Evolutionary conservation across 1,140 invertebrate genomes (phyloP).

Genomic region (Acromyrmex heyeri): DNA sequence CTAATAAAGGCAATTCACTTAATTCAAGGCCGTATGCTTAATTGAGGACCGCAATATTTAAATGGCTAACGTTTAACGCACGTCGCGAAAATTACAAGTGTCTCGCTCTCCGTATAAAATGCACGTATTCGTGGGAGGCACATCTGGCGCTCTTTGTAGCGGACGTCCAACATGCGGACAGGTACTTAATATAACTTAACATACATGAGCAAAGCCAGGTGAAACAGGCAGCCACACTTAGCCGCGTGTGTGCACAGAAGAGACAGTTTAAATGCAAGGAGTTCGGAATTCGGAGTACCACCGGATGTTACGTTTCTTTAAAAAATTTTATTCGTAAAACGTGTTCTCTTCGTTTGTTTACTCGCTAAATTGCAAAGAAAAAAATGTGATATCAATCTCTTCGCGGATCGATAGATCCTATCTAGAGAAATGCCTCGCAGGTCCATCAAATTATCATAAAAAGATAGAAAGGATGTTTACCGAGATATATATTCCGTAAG

Average conservation of each 20-base stretch:
- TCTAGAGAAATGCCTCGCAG: background rate
- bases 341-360: background rate
- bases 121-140: constrained; percentile 23
- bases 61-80: constrained; percentile 12
- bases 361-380: background rate
- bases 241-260: background rate
- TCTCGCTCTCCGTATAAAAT: background rate
- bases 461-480: background rate
- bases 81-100: constrained; percentile 26
- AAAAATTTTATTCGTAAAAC: background rate
- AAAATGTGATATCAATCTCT: background rate
- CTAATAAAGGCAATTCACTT: constrained; percentile 41
- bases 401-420: constrained; percentile 22
- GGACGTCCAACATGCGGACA: constrained; percentile 31
- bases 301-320: background rate
- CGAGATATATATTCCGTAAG: background rate
- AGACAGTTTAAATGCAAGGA: background rate
- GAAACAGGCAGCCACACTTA: background rate
- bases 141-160: constrained; percentile 39
- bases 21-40: constrained; percentile 26
- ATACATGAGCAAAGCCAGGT: constrained; percentile 2
- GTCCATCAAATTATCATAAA: constrained; percentile 14
- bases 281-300: background rate
- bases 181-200: constrained; percentile 40
- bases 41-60: constrained; percentile 28